These are phyloP conservation scores for Tangara arthus DNA, from an alignment of 2,797 vertebrate species.

Conservation along the genomic window DNA sequence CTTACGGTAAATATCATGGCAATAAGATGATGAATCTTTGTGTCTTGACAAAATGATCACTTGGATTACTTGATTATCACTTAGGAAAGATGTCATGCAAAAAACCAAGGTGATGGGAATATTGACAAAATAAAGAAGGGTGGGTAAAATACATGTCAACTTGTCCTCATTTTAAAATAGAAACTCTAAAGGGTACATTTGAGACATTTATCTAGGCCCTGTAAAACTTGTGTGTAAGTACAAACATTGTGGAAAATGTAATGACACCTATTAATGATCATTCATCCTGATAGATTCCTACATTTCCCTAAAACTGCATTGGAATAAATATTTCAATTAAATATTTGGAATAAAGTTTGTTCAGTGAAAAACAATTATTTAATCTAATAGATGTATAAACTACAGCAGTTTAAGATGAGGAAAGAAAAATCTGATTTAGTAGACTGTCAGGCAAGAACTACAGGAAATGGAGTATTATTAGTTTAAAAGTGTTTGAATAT, in stretches of 20 bases:
- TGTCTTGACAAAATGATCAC: conserved; percentile 18
- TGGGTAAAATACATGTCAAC: background rate
- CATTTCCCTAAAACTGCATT: background rate
- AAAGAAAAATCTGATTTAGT: background rate
- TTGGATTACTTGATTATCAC: conserved; percentile 12
- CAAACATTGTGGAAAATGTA: background rate
- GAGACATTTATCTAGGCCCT: background rate
- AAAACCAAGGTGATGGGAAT: background rate
- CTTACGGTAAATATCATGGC: conserved; percentile 32
- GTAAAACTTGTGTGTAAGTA: background rate
- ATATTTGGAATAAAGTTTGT: background rate
- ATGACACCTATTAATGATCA: background rate
- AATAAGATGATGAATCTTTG: conserved; percentile 38
- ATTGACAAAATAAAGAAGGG: background rate
- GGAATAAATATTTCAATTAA: background rate
- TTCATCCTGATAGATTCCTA: background rate
- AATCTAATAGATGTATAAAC: background rate
- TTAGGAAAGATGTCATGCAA: background rate
- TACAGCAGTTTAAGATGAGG: background rate
- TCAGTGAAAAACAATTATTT: background rate
- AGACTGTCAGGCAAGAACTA: background rate
- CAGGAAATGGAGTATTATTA: background rate
- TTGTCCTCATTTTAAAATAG: background rate
- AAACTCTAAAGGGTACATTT: background rate
- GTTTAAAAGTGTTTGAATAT: background rate